Percentiles rank a stretch among this genome's conserved stretches.
Evolutionary conservation across 2,888 invertebrate species (phyloP).

Genomic region (Orthosia cruda): DNA sequence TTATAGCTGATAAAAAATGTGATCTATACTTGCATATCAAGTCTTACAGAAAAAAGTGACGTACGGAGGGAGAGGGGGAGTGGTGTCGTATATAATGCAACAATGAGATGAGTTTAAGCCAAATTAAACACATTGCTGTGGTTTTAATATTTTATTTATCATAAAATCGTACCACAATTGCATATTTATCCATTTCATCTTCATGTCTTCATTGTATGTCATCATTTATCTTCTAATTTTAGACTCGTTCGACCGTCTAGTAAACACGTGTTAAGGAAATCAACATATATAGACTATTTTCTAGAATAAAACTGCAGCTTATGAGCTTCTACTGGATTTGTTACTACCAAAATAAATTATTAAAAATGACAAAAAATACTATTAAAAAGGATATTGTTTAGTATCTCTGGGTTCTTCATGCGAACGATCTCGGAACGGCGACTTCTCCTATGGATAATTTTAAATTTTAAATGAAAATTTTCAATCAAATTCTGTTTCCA

Average conservation of each 20-base stretch:
- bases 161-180: slow-evolving; percentile 61
- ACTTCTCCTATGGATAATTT: slow-evolving; percentile 94
- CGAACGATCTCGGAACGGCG: slow-evolving; percentile 95
- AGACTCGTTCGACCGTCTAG: slow-evolving; percentile 89
- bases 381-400: slow-evolving; percentile 96
- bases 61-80: no score
- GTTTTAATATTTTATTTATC: slow-evolving; percentile 55
- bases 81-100: neutral
- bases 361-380: neutral
- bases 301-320: neutral
- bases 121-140: slow-evolving; percentile 48
- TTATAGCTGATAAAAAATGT: no score
- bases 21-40: no score
- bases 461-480: neutral
- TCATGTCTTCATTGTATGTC: slow-evolving; percentile 31
- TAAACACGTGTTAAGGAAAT: slow-evolving; percentile 81
- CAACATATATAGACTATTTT: neutral
- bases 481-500: neutral
- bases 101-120: neutral
- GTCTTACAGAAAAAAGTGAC: no score
- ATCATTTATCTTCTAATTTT: slow-evolving; percentile 86
- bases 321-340: no score
- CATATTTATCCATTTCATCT: slow-evolving; percentile 31
- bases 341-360: no score
- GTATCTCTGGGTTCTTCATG: slow-evolving; percentile 94